Evolutionary conservation across 2,888 invertebrate species (phyloP), one percentile per base, ranked within the genome.

Genomic region (Autographa gamma): DNA sequence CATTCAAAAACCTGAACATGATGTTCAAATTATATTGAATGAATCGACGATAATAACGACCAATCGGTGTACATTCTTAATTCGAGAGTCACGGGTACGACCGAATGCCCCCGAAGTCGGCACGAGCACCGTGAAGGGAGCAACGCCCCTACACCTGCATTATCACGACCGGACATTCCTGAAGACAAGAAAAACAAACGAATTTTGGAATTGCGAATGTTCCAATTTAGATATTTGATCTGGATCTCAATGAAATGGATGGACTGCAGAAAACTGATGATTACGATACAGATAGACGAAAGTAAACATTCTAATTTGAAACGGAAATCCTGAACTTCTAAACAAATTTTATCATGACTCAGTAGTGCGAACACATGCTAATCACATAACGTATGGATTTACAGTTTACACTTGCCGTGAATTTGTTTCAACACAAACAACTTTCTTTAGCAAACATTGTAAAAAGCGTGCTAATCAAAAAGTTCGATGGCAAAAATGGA

Each of bases 131-230:
- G 74, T 77, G 81, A 74, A 80, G 86, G 86, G 93, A 91, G 90
- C 93, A 93, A 91, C 90, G 93, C 85, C 90, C 93, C 87, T 84
- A 86, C 93, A 93, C 93, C 93, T 93, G 93, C 87, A 83, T 85
- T 88, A 88, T 91, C 91, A 89, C 90, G 91, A 91, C 85, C 87
- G 88, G 89, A 89, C 92, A 93, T 93, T 92, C 93, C 91, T 73
- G 52, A 73, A 88, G 81, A 86, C 25, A 41, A 52, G n/a, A 63
- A 19, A 56, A 68, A 68, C 63, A 66, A 77, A 60, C 38, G 63
- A 77, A 48, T 62, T 59, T 18, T 18, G 48, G 6, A 25, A 71
- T 61, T 54, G 74, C 67, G n/a, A 67, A 56, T 16, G 48, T 66
- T 66, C 48, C 5, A 61, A 64, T 43, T 4, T 13, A 43, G 31